Percentiles rank a stretch among this genome's conserved stretches.
Evolutionary conservation across 2,888 invertebrate genomes (phyloP).

Genomic region (Drosophila dives): DNA sequence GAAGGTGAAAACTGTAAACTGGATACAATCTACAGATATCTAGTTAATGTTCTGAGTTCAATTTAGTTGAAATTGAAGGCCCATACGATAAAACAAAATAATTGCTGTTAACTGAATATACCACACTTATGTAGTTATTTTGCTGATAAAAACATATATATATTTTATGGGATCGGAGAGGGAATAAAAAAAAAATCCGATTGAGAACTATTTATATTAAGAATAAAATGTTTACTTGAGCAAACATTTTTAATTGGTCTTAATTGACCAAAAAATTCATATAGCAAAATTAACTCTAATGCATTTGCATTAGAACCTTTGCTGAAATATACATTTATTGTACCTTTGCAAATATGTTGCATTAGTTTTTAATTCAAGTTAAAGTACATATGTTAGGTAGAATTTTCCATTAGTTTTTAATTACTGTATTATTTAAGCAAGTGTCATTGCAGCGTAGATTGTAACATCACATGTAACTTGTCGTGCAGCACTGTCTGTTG

Average conservation of each 20-base stretch:
- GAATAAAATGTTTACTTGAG: neutral
- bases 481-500: constrained; percentile 13
- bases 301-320: neutral
- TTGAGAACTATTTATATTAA: neutral
- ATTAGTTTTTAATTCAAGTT: neutral
- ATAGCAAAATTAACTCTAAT: neutral
- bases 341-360: neutral
- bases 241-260: neutral
- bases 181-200: neutral
- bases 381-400: too few species aligned
- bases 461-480: constrained; percentile 17
- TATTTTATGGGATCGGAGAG: neutral
- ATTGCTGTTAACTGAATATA: neutral
- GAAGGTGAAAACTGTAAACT: neutral
- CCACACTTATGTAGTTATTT: neutral
- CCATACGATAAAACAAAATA: neutral
- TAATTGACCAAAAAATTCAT: neutral
- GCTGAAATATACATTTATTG: neutral
- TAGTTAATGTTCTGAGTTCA: neutral
- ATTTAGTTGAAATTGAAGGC: neutral
- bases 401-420: too few species aligned
- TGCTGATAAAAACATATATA: neutral
- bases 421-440: neutral
- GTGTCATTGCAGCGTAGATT: constrained; percentile 12
- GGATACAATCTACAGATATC: neutral